Base-by-base conservation (phyloP, 1,140 invertebrate genomes). In the Aphaenogaster floridana region DNA sequence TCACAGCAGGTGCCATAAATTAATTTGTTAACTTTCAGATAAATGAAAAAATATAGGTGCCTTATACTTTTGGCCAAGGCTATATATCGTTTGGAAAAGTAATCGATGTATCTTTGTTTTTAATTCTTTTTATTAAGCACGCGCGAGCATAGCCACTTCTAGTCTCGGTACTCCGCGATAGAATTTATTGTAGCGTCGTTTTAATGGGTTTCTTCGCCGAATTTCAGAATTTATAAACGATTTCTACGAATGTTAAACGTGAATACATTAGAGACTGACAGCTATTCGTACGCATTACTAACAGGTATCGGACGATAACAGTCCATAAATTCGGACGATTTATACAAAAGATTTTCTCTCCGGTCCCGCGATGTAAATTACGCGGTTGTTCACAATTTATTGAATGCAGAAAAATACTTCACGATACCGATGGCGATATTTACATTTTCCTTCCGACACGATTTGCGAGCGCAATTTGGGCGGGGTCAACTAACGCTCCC, bases 391-490 rank as follows among this genome's bases (percentile, higher is more conserved):
- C n/a, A 21, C 17, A 13, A 11, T 39, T 57, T 57, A 86, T 89
- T 52, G 34, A 57, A 13, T 68, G 50, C 42, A 59, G 28, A 48
- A 61, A 64, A 84, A 86, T 90, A 80, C 42, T 79, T 90, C 78
- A 61, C 69, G 48, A 84, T 87, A 87, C 72, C 66, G 69, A 74
- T 74, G 59, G 13, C 59, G 69, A 87, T 90, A 90, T 81, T 76
- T 88, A 63, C 69, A 80, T 66, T 54, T 78, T 85, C 21, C 45
- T 52, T 66, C 42, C 45, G 72, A 88, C 80, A 66, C 81, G 89
- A 86, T 90, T 88, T 88, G 89, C 61, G 77, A 81, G 66, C 81
- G 71, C 71, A 71, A 52, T 45, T 66, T 45, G 61, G 36, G 2
- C 54, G 36, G 77, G 66, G 76, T 78, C 81, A 64, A 79, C 48